Evolutionary conservation across 2,113 vertebrate species (phyloP).

Genomic region (Cryptotis parvus): DNA sequence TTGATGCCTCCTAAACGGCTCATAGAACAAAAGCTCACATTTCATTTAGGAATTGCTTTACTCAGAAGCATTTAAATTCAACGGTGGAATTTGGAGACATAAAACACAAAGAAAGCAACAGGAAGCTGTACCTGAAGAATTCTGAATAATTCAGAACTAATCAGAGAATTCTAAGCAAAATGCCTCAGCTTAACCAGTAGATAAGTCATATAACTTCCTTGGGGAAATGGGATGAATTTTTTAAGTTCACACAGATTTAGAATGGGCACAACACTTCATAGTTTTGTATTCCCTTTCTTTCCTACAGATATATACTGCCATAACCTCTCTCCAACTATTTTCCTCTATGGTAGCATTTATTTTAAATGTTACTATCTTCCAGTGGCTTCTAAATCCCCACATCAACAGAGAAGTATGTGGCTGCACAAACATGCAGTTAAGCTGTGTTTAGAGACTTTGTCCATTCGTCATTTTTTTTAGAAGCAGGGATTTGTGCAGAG

Average conservation of each 20-base stretch:
- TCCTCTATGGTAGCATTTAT: constrained; percentile 38
- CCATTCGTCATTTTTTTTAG: too few relatives aligned
- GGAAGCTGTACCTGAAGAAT: constrained; percentile 58
- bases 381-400: neutral
- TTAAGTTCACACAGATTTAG: constrained; percentile 66
- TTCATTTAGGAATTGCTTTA: constrained; percentile 33
- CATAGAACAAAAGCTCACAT: neutral
- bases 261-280: constrained; percentile 62
- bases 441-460: neutral
- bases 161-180: constrained; percentile 73
- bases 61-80: constrained; percentile 47
- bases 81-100: constrained; percentile 17
- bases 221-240: constrained; percentile 33
- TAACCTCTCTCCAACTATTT: constrained; percentile 2
- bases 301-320: constrained; percentile 38
- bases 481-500: neutral
- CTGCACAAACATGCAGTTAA: neutral
- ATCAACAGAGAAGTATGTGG: neutral
- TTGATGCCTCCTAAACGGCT: neutral
- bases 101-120: constrained; percentile 38
- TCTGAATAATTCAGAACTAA: constrained; percentile 74
- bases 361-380: constrained; percentile 8
- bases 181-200: constrained; percentile 52
- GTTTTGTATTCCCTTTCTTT: constrained; percentile 63
- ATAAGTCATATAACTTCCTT: constrained; percentile 48